These are phyloP conservation scores for Ypsolopha scabrella DNA, from an alignment of 2,888 invertebrate genomes.

Conservation along the genomic window DNA sequence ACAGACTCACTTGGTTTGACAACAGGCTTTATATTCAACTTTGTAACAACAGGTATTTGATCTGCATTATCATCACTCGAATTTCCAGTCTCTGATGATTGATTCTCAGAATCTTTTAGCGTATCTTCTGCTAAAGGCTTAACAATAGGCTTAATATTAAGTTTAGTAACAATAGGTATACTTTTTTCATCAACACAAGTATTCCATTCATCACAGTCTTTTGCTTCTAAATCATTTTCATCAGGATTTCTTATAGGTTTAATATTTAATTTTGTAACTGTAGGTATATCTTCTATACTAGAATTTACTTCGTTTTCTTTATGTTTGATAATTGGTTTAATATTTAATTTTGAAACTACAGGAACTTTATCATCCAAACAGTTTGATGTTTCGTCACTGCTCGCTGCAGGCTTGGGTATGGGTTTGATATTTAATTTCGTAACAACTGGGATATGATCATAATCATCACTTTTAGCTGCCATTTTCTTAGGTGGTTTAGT, in stretches of 20 bases:
- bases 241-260: slow-evolving; percentile 65
- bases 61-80: slow-evolving; percentile 61
- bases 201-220: slow-evolving; percentile 57
- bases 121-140: slow-evolving; percentile 52
- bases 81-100: slow-evolving; percentile 57
- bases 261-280: slow-evolving; percentile 65
- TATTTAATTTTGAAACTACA: slow-evolving; percentile 67
- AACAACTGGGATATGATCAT: slow-evolving; percentile 49
- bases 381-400: slow-evolving; percentile 32
- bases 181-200: slow-evolving; percentile 44
- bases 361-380: slow-evolving; percentile 51
- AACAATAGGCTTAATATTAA: slow-evolving; percentile 69
- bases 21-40: slow-evolving; percentile 71
- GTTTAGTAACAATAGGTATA: slow-evolving; percentile 63
- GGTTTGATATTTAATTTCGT: slow-evolving; percentile 61
- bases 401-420: slow-evolving; percentile 51
- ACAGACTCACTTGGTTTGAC: slow-evolving; percentile 41
- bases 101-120: slow-evolving; percentile 52
- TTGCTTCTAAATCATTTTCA: slow-evolving; percentile 46
- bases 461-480: slow-evolving; percentile 25
- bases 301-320: slow-evolving; percentile 56
- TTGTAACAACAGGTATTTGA: slow-evolving; percentile 60
- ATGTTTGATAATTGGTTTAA: slow-evolving; percentile 63
- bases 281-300: slow-evolving; percentile 60
- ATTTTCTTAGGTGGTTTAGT: slow-evolving; percentile 31